Evolutionary conservation across 1,140 invertebrate species (phyloP).

Genomic region (Drosophila hydei): DNA sequence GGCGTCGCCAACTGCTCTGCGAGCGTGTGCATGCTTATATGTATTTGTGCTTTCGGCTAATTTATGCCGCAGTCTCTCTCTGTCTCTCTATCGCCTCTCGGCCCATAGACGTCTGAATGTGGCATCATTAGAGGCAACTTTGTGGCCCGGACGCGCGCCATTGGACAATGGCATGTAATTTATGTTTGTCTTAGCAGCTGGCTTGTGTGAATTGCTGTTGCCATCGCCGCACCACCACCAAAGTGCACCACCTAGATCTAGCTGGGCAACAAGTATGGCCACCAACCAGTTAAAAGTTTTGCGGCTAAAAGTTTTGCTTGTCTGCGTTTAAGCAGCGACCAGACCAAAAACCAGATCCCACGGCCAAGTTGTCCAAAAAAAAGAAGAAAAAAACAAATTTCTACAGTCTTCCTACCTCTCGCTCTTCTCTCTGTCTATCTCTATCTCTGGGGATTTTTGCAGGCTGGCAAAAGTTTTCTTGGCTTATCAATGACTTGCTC

Average conservation of each 20-base stretch:
- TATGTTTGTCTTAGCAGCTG: constrained; percentile 81
- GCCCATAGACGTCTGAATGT: constrained; percentile 62
- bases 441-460: constrained; percentile 27
- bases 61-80: constrained; percentile 54
- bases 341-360: constrained; percentile 48
- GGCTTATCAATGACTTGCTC: constrained; percentile 70
- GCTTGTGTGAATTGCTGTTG: constrained; percentile 33
- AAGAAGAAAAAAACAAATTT: constrained; percentile 57
- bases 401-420: constrained; percentile 4
- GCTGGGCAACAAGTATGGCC: constrained; percentile 49
- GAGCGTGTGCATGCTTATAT: constrained; percentile 14
- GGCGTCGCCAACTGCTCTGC: not conserved
- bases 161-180: constrained; percentile 80
- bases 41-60: constrained; percentile 61
- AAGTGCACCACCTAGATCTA: not conserved
- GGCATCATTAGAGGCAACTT: constrained; percentile 78
- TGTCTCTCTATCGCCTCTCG: constrained; percentile 3
- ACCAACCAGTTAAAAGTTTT: constrained; percentile 75
- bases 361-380: constrained; percentile 40
- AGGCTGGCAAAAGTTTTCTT: constrained; percentile 55
- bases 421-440: not conserved
- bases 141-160: constrained; percentile 61
- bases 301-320: constrained; percentile 72
- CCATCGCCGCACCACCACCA: constrained; percentile 5
- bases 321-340: constrained; percentile 73